phyloP scores from a whole-genome alignment of 1,140 invertebrate species.

The Amyelois transitella region DNA sequence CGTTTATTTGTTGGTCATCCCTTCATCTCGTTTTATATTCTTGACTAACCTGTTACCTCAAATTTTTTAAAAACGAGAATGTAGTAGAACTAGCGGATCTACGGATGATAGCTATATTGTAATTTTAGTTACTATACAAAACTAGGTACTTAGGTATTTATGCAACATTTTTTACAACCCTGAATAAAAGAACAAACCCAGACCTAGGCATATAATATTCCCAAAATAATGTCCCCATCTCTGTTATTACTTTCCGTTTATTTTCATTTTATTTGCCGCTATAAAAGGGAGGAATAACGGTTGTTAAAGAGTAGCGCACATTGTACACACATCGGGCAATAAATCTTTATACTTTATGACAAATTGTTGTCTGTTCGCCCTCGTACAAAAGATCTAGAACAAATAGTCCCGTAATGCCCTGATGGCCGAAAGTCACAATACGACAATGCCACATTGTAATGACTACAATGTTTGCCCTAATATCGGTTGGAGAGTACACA shows the following conservation, averaged over 20 bases:
- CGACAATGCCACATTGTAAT: constrained; percentile 57
- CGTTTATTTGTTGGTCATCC: too few relatives aligned
- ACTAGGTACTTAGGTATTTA: too few relatives aligned
- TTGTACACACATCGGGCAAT: constrained; percentile 50
- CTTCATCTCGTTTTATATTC: too few relatives aligned
- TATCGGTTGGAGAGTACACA: constrained; percentile 43
- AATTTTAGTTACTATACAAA: too few relatives aligned
- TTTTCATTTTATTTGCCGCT: constrained; percentile 60
- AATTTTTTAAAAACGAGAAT: too few relatives aligned
- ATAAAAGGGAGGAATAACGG: constrained; percentile 68
- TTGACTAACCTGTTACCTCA: too few relatives aligned
- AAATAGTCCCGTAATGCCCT: constrained; percentile 61
- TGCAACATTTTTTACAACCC: too few relatives aligned
- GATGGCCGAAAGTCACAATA: constrained; percentile 48
- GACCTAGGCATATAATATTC: constrained; percentile 17
- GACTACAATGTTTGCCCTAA: constrained; percentile 49
- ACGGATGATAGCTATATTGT: too few relatives aligned
- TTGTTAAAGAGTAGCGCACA: constrained; percentile 55
- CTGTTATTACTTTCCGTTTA: constrained; percentile 57
- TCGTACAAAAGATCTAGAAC: constrained; percentile 63
- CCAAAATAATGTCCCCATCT: constrained; percentile 35
- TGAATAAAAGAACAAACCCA: too few relatives aligned
- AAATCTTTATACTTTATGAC: constrained; percentile 74
- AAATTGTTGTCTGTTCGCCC: constrained; percentile 66
- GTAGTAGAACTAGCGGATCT: too few relatives aligned